These are phyloP conservation scores for Priocnemis perturbator DNA, from an alignment of 2,888 invertebrate species.

Conservation along the genomic window DNA sequence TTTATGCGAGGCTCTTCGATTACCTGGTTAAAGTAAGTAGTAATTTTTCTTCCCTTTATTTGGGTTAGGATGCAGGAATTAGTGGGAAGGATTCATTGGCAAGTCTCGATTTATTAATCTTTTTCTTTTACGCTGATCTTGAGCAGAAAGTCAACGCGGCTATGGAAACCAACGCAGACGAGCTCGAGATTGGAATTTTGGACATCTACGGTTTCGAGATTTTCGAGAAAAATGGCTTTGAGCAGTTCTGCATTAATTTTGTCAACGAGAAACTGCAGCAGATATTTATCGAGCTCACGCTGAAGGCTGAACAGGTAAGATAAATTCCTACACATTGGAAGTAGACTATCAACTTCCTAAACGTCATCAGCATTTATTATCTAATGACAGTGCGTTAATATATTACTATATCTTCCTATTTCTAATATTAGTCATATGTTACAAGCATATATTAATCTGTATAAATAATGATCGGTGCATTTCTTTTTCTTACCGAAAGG, in stretches of 20 bases:
- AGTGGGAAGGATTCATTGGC: background rate
- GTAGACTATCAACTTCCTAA: background rate
- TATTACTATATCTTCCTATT: slow-evolving; percentile 22
- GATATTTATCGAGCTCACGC: slow-evolving; percentile 83
- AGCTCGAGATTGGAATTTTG: slow-evolving; percentile 79
- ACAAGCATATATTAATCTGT: slow-evolving; percentile 45
- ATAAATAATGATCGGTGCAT: slow-evolving; percentile 37
- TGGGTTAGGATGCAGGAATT: background rate
- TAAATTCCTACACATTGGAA: background rate
- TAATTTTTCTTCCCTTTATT: background rate
- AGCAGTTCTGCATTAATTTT: slow-evolving; percentile 84
- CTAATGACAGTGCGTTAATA: slow-evolving; percentile 17
- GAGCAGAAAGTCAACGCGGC: slow-evolving; percentile 80
- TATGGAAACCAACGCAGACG: slow-evolving; percentile 77
- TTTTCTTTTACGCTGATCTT: too few relatives aligned
- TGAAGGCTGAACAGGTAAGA: slow-evolving; percentile 82
- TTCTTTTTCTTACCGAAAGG: background rate
- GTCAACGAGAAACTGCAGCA: slow-evolving; percentile 85
- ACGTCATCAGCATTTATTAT: slow-evolving; percentile 12
- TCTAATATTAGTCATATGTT: slow-evolving; percentile 33
- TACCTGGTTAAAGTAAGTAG: slow-evolving; percentile 77
- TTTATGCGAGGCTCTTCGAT: slow-evolving; percentile 81
- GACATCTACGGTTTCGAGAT: slow-evolving; percentile 86
- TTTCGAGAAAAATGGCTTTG: slow-evolving; percentile 83
- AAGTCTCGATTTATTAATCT: too few relatives aligned